Conservation (phyloP, 2,888 invertebrate genomes). For the Pristionchus mayeri region DNA sequence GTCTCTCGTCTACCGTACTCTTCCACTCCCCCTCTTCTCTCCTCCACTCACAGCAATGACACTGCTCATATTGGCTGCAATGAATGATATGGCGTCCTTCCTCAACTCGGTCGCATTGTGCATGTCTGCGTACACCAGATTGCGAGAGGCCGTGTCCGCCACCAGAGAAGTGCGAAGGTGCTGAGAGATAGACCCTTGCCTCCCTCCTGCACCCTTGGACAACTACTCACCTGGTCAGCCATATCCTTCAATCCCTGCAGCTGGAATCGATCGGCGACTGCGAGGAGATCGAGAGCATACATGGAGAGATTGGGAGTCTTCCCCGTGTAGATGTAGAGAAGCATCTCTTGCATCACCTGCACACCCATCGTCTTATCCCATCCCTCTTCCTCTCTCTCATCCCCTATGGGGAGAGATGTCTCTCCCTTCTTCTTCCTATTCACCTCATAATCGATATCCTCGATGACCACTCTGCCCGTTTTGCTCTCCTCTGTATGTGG, state of each 20-base stretch:
- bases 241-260: slow-evolving; percentile 74
- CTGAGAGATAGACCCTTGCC: slow-evolving; percentile 52
- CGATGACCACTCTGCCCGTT: slow-evolving; percentile 57
- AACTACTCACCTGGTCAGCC: slow-evolving; percentile 70
- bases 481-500: slow-evolving; percentile 69
- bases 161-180: slow-evolving; percentile 64
- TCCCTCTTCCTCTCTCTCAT: no score
- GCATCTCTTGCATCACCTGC: slow-evolving; percentile 69
- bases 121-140: slow-evolving; percentile 72
- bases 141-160: slow-evolving; percentile 70
- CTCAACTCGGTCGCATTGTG: slow-evolving; percentile 70
- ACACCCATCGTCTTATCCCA: no score
- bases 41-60: slow-evolving; percentile 60
- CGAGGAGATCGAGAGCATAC: slow-evolving; percentile 71
- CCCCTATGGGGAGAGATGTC: no score
- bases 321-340: slow-evolving; percentile 73
- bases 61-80: slow-evolving; percentile 61
- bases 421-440: no score
- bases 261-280: slow-evolving; percentile 74
- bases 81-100: slow-evolving; percentile 71
- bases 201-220: no score
- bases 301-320: slow-evolving; percentile 61
- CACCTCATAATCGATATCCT: slow-evolving; percentile 69
- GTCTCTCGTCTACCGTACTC: no score
- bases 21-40: no score